These are phyloP conservation scores for Erebia aethiops DNA, from an alignment of 2,888 invertebrate genomes.

Conservation along the genomic window DNA sequence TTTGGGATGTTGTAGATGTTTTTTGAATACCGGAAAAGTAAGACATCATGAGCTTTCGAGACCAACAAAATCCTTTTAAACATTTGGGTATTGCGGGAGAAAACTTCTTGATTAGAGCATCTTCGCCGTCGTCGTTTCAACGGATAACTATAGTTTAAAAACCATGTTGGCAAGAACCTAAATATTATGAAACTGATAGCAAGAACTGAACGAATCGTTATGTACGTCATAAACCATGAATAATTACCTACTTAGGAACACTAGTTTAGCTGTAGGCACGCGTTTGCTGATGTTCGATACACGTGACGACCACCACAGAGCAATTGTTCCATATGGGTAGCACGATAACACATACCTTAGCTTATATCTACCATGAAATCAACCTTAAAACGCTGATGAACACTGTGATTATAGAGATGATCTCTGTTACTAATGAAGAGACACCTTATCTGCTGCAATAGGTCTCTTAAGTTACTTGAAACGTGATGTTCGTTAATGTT, in stretches of 20 bases:
- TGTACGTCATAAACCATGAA: constrained; percentile 27
- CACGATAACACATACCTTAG: constrained; percentile 6
- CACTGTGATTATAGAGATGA: constrained; percentile 19
- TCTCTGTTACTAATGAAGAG: constrained; percentile 17
- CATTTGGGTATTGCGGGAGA: no score
- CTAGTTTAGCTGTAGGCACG: constrained; percentile 21
- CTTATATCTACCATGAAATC: constrained; percentile 15
- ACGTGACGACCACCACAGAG: constrained; percentile 32
- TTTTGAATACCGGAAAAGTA: no score
- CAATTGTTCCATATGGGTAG: constrained; percentile 13
- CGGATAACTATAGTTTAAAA: background rate
- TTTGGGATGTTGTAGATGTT: no score
- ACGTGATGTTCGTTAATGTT: constrained; percentile 14
- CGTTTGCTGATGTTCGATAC: constrained; percentile 28
- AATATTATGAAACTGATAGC: constrained; percentile 9
- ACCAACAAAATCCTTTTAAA: no score
- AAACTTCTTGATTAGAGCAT: no score
- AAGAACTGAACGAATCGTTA: constrained; percentile 21
- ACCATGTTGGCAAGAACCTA: background rate
- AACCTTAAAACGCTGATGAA: constrained; percentile 25
- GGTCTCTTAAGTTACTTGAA: constrained; percentile 23
- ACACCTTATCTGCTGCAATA: constrained; percentile 17
- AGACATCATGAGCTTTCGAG: no score
- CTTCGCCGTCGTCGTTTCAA: no score
- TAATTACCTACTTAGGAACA: constrained; percentile 30